Conservation (phyloP, 2,888 invertebrate species). For the Drosophila maculinotata region DNA sequence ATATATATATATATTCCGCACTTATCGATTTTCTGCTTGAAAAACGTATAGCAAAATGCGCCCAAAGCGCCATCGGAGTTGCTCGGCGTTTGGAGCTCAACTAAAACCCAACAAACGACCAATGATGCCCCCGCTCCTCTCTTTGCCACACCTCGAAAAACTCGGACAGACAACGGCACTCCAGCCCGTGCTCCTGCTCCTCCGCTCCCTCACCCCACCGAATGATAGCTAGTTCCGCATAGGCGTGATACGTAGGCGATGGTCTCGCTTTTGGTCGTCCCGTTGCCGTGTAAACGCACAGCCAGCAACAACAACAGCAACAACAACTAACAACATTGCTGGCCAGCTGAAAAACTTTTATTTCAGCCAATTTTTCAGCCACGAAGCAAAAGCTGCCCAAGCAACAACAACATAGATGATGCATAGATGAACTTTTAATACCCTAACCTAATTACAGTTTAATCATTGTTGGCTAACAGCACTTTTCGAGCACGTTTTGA, state of each 20-base stretch:
- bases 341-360: slow-evolving; percentile 45
- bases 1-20: slow-evolving; percentile 64
- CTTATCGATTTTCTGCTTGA: slow-evolving; percentile 76
- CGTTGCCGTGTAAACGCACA: slow-evolving; percentile 46
- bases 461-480: neutral
- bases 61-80: slow-evolving; percentile 58
- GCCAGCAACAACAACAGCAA: slow-evolving; percentile 13
- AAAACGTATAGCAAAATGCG: slow-evolving; percentile 65
- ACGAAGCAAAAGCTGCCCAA: slow-evolving; percentile 8
- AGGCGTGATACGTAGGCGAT: slow-evolving; percentile 49
- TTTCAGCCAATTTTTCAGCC: slow-evolving; percentile 42
- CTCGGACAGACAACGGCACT: slow-evolving; percentile 2
- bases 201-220: neutral
- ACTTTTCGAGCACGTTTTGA: too few relatives aligned
- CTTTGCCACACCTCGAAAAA: neutral
- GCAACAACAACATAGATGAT: slow-evolving; percentile 5
- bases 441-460: slow-evolving; percentile 7
- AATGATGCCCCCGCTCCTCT: slow-evolving; percentile 1
- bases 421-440: neutral
- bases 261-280: slow-evolving; percentile 10
- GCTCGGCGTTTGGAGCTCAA: slow-evolving; percentile 28
- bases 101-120: slow-evolving; percentile 30
- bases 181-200: neutral
- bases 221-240: slow-evolving; percentile 7
- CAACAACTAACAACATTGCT: slow-evolving; percentile 12